Conservation (phyloP, 2,888 invertebrate species). For the Vesta saturnalis region DNA sequence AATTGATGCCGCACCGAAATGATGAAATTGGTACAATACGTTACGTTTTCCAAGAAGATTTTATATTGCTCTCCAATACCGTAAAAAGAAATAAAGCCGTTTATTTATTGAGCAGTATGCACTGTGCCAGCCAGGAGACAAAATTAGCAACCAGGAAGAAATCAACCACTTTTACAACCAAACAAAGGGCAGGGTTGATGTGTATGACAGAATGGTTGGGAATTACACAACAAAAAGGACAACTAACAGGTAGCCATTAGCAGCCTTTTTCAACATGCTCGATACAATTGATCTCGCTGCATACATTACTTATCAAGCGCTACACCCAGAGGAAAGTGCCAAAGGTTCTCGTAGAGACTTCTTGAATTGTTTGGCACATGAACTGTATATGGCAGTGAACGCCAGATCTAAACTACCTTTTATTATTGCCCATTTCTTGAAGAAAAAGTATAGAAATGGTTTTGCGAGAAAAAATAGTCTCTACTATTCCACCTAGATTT, state of each 20-base stretch:
- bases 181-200: too few relatives aligned
- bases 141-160: too few relatives aligned
- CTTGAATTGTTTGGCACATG: not conserved
- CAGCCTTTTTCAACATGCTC: slow-evolving; percentile 2
- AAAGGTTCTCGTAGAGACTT: too few relatives aligned
- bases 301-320: too few relatives aligned
- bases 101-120: not conserved
- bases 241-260: slow-evolving; percentile 6
- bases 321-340: too few relatives aligned
- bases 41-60: not conserved
- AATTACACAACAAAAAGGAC: slow-evolving; percentile 1
- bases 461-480: not conserved
- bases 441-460: not conserved
- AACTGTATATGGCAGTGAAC: not conserved
- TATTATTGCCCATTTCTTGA: not conserved
- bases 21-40: not conserved
- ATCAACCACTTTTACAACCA: too few relatives aligned
- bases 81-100: not conserved
- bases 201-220: too few relatives aligned
- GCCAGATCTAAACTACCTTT: not conserved
- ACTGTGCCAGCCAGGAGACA: not conserved
- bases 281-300: too few relatives aligned
- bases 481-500: not conserved
- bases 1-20: not conserved
- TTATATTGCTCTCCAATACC: not conserved